Conservation (phyloP, 2,113 vertebrate species). For the Pagrus major region DNA sequence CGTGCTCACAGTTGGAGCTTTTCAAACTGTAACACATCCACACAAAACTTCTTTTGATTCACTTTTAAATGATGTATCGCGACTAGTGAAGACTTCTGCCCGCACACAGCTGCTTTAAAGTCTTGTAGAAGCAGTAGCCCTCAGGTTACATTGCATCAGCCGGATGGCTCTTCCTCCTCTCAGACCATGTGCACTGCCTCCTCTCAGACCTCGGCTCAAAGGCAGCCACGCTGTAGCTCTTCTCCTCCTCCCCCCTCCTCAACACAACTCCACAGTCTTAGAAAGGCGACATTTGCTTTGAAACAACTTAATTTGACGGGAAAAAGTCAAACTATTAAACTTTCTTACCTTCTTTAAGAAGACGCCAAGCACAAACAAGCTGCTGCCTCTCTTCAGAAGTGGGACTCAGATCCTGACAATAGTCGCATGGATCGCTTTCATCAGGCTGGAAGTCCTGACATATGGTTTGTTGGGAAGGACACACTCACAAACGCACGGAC, state of each 20-base stretch:
- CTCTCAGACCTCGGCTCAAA: background rate
- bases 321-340: background rate
- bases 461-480: background rate
- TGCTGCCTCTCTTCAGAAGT: background rate
- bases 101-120: background rate
- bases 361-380: background rate
- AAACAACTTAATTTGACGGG: background rate
- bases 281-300: no score
- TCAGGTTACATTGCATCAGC: constrained; percentile 68
- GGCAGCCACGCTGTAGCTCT: background rate
- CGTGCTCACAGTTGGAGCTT: background rate
- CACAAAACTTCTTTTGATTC: background rate
- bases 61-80: background rate
- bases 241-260: no score
- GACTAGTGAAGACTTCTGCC: background rate
- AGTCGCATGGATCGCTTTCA: background rate
- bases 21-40: background rate
- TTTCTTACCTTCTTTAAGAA: constrained; percentile 36
- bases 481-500: background rate
- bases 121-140: no score
- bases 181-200: constrained; percentile 22
- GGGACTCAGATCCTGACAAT: background rate
- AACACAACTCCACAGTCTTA: no score
- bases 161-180: background rate
- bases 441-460: background rate